These are phyloP conservation scores for Gasterosteus nipponicus DNA, from an alignment of 2,113 vertebrate genomes.

Conservation along the genomic window DNA sequence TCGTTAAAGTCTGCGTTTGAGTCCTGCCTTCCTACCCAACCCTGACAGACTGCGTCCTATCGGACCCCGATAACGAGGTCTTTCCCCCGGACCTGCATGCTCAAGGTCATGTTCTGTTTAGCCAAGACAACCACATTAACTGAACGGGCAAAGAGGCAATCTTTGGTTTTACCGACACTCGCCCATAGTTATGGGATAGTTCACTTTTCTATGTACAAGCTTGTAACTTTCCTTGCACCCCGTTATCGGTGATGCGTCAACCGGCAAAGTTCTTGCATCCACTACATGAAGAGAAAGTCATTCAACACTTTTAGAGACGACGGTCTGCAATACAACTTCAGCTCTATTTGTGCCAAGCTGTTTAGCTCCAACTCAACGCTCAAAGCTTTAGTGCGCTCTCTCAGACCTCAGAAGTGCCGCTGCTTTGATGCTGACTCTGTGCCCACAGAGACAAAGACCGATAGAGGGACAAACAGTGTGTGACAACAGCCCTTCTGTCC, in stretches of 20 bases:
- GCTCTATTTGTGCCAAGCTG: constrained; percentile 61
- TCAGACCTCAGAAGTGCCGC: constrained; percentile 55
- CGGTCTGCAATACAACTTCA: constrained; percentile 53
- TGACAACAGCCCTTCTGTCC: constrained; percentile 69
- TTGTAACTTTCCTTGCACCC: constrained; percentile 7
- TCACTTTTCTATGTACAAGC: background rate
- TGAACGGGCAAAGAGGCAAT: background rate
- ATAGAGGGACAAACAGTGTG: constrained; percentile 62
- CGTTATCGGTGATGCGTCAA: constrained; percentile 35
- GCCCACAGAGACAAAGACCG: constrained; percentile 63
- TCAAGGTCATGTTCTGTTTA: background rate
- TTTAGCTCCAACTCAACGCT: constrained; percentile 59
- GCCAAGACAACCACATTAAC: background rate
- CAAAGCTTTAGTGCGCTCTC: constrained; percentile 63
- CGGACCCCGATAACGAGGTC: too few relatives aligned
- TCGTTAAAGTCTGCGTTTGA: too few relatives aligned
- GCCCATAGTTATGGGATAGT: constrained; percentile 1
- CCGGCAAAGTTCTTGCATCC: constrained; percentile 38
- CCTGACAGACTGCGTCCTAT: too few relatives aligned
- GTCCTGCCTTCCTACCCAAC: too few relatives aligned
- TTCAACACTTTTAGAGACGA: constrained; percentile 52
- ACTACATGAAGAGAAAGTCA: constrained; percentile 43
- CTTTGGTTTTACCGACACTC: background rate
- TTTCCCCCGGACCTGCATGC: background rate
- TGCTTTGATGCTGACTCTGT: constrained; percentile 72